phyloP scores from a whole-genome alignment of 2,797 vertebrate genomes.

The Paramormyrops hopkinsi region DNA sequence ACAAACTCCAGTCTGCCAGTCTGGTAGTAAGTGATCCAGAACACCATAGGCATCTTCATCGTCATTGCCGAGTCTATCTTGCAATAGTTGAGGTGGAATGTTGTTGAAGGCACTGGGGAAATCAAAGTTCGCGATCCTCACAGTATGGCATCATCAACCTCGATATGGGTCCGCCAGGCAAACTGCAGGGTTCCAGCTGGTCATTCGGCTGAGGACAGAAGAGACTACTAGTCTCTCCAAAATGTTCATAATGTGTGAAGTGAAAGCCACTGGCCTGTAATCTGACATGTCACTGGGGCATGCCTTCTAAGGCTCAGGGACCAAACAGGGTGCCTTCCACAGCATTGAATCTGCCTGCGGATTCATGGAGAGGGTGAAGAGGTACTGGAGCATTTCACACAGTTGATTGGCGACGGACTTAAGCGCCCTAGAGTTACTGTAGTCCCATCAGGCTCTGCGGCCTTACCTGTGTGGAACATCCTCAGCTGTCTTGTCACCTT shows the following conservation, averaged over 20 bases:
- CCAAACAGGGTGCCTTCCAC: not conserved
- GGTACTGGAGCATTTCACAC: not conserved
- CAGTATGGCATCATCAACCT: not conserved
- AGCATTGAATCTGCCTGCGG: not conserved
- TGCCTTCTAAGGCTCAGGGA: not conserved
- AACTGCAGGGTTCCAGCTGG: not conserved
- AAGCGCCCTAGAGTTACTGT: not conserved
- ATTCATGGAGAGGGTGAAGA: not conserved
- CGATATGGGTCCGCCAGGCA: not conserved
- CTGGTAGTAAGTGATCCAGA: not conserved
- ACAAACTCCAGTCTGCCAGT: not conserved
- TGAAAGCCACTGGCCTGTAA: not conserved
- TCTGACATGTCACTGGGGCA: not conserved
- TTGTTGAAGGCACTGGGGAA: not conserved
- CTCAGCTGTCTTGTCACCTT: not conserved
- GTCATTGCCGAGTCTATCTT: not conserved
- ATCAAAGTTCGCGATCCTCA: not conserved
- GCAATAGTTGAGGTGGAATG: not conserved
- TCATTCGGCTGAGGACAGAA: not conserved
- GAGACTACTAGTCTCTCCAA: not conserved
- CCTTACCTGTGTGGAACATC: not conserved
- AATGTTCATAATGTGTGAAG: slow-evolving; percentile 1
- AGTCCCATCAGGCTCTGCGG: not conserved
- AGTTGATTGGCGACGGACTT: not conserved
- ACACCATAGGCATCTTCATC: not conserved